phyloP scores from a whole-genome alignment of 2,888 invertebrate genomes.

The Dynastes hyllus region DNA sequence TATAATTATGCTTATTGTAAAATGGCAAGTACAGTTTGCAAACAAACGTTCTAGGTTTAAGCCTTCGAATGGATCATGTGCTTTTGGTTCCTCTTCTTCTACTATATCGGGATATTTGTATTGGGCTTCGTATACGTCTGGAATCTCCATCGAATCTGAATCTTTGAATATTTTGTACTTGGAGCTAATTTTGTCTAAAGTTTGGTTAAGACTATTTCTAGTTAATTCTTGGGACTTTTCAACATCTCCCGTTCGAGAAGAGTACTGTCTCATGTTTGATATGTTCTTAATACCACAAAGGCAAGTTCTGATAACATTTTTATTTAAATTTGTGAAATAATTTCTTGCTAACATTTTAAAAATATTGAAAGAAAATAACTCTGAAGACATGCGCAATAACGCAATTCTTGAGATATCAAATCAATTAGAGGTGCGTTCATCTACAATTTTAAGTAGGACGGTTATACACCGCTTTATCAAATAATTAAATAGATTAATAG shows the following conservation, averaged over 20 bases:
- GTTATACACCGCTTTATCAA: too few relatives aligned
- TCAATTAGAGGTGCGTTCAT: too few relatives aligned
- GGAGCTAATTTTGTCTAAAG: constrained; percentile 62
- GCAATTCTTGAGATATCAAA: too few relatives aligned
- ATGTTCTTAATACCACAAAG: constrained; percentile 24
- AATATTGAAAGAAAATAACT: background rate
- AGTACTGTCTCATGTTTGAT: constrained; percentile 12
- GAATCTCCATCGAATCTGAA: constrained; percentile 79
- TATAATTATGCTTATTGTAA: constrained; percentile 25
- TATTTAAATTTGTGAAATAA: constrained; percentile 13
- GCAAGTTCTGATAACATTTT: constrained; percentile 34
- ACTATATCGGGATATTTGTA: constrained; percentile 63
- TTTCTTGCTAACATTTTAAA: constrained; percentile 48
- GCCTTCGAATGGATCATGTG: constrained; percentile 77
- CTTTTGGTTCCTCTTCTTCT: constrained; percentile 63
- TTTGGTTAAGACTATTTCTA: constrained; percentile 45
- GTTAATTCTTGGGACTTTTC: background rate
- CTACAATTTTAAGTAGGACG: too few relatives aligned
- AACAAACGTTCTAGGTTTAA: constrained; percentile 74
- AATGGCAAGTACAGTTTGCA: too few relatives aligned
- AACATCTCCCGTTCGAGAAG: constrained; percentile 11
- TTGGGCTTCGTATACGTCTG: constrained; percentile 82
- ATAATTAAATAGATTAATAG: too few relatives aligned
- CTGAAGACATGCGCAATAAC: too few relatives aligned
- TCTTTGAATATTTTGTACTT: constrained; percentile 84